Conservation (phyloP, 1,140 invertebrate species). For the Bradysia coprophila region DNA sequence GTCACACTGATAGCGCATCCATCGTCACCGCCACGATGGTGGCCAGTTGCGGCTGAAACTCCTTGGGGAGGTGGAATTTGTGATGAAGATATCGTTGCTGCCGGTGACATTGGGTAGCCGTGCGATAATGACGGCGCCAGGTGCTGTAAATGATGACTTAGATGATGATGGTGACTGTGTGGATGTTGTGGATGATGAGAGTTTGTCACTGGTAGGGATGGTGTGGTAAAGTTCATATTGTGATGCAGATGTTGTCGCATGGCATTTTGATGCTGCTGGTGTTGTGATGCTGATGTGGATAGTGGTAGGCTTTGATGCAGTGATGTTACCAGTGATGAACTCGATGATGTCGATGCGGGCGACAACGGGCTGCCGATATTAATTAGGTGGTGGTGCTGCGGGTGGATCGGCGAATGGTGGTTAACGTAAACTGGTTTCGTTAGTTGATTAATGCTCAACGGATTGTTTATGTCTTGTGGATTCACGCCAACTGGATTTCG, state of each 20-base stretch:
- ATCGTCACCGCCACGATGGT: slow-evolving; percentile 8
- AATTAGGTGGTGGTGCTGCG: background rate
- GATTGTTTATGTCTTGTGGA: slow-evolving; percentile 79
- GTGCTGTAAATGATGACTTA: background rate
- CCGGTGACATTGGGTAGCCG: background rate
- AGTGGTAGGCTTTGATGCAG: background rate
- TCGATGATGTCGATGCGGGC: background rate
- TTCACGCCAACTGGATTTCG: slow-evolving; percentile 74
- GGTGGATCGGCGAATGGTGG: background rate
- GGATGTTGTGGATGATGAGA: background rate
- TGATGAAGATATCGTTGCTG: background rate
- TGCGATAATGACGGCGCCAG: background rate
- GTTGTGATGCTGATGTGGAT: background rate
- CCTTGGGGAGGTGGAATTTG: slow-evolving; percentile 5
- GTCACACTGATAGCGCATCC: slow-evolving; percentile 19
- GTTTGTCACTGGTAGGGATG: too few species aligned
- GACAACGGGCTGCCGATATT: background rate
- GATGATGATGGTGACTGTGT: background rate
- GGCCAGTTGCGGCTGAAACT: slow-evolving; percentile 6
- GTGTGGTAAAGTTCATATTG: slow-evolving; percentile 3
- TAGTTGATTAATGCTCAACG: slow-evolving; percentile 70
- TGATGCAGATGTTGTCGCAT: slow-evolving; percentile 7
- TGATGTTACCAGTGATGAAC: slow-evolving; percentile 2
- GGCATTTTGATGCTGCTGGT: background rate
- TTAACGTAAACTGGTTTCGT: slow-evolving; percentile 29